phyloP scores from a whole-genome alignment of 2,113 vertebrate genomes.

The Vimba vimba region DNA sequence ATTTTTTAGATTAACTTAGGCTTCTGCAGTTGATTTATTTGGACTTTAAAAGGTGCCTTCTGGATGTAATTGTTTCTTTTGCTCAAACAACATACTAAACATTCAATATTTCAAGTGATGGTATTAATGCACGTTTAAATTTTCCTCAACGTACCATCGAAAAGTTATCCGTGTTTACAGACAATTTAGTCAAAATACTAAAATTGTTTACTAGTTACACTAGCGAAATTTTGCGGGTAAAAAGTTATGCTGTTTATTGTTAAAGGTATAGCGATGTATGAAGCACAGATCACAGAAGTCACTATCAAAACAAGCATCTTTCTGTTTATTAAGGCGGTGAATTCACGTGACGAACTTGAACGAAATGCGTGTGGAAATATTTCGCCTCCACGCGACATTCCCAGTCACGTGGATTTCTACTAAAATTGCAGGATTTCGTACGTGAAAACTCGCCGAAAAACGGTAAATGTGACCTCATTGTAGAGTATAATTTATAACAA shows the following conservation, averaged over 20 bases:
- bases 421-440: not conserved
- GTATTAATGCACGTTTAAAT: not conserved
- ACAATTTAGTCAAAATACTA: not conserved
- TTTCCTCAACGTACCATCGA: not conserved
- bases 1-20: not conserved
- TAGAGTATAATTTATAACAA: not conserved
- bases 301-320: too few relatives aligned
- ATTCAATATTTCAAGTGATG: not conserved
- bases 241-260: too few relatives aligned
- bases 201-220: not conserved
- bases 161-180: not conserved
- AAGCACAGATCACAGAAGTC: too few relatives aligned
- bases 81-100: not conserved
- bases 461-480: not conserved
- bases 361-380: not conserved
- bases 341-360: too few relatives aligned
- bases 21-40: not conserved
- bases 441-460: not conserved
- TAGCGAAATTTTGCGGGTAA: too few relatives aligned
- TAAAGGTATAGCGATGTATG: too few relatives aligned
- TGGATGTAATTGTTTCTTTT: not conserved
- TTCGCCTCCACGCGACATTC: not conserved
- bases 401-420: not conserved
- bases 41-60: not conserved
- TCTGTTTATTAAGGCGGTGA: too few relatives aligned